Evolutionary conservation across 2,888 invertebrate species (phyloP).

Genomic region (Cheilosia soror): DNA sequence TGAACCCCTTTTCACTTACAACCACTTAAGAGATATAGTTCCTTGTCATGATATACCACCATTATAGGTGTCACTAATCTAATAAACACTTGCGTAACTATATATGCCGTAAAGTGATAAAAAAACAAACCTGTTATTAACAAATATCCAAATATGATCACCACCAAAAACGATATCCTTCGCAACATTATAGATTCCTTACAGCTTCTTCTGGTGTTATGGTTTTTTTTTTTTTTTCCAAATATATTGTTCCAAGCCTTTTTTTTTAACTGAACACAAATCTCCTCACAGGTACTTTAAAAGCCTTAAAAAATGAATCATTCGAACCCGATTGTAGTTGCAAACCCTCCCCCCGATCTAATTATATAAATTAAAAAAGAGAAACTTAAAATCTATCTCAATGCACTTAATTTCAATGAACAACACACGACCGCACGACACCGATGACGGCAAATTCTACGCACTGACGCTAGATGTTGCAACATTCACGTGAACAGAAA

Average conservation of each 20-base stretch:
- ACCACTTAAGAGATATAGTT: constrained; percentile 2
- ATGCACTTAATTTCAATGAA: constrained; percentile 60
- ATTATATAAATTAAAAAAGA: constrained; percentile 65
- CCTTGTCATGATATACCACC: constrained; percentile 21
- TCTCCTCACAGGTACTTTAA: background rate
- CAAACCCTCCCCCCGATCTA: constrained; percentile 32
- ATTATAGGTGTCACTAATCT: background rate
- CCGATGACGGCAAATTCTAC: constrained; percentile 66
- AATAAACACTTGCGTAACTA: background rate
- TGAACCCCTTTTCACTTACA: too few relatives aligned
- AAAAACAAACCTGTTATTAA: constrained; percentile 82
- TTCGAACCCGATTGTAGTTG: constrained; percentile 10
- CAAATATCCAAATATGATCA: constrained; percentile 82
- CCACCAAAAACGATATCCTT: constrained; percentile 81
- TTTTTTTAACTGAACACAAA: background rate
- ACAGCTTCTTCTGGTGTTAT: background rate
- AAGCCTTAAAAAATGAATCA: constrained; percentile 43
- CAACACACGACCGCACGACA: constrained; percentile 62
- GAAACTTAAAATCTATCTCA: constrained; percentile 61
- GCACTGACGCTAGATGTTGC: constrained; percentile 67
- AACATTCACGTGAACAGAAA: constrained; percentile 65
- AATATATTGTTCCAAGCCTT: background rate
- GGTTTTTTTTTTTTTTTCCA: background rate
- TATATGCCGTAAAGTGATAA: background rate
- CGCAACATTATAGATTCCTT: constrained; percentile 80